A percentile compares a stretch with the other conserved stretches of the same genome.
Evolutionary conservation across 2,113 vertebrate species (phyloP).

Genomic region (Boleophthalmus pectinirostris): DNA sequence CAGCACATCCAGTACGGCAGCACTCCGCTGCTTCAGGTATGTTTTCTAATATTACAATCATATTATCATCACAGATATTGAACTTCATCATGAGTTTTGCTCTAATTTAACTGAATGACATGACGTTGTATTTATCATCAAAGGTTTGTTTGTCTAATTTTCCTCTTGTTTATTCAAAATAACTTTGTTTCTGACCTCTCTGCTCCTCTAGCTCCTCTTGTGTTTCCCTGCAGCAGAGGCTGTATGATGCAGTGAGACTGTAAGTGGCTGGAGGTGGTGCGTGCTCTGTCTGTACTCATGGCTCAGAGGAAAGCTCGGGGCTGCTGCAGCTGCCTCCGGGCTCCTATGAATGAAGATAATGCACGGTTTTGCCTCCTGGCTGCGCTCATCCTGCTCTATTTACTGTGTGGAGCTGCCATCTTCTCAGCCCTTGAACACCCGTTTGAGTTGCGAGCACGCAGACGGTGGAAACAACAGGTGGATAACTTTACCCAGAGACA

Average conservation of each 20-base stretch:
- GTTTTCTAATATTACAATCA: not conserved
- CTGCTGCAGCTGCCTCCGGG: slow-evolving; percentile 69
- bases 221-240: slow-evolving; percentile 16
- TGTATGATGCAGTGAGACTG: slow-evolving; percentile 18
- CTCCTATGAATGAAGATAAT: slow-evolving; percentile 78
- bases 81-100: not conserved
- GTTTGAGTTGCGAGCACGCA: slow-evolving; percentile 70
- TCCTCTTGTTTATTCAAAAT: not conserved
- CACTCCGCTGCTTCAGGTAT: slow-evolving; percentile 37
- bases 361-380: slow-evolving; percentile 81
- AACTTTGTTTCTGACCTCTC: not conserved
- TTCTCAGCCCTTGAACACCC: slow-evolving; percentile 80
- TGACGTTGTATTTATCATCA: no score
- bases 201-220: not conserved
- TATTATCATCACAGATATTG: not conserved
- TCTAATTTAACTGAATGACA: not conserved
- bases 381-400: slow-evolving; percentile 76
- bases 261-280: slow-evolving; percentile 37
- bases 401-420: slow-evolving; percentile 78
- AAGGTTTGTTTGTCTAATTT: not conserved
- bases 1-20: slow-evolving; percentile 34
- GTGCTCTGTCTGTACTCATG: slow-evolving; percentile 67
- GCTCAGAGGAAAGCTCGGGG: slow-evolving; percentile 68
- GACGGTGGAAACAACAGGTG: slow-evolving; percentile 75
- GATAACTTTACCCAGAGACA: slow-evolving; percentile 74